A percentile compares a stretch with the other conserved stretches of the same genome.
Conservation (phyloP, 1,140 invertebrate genomes). For the Drosophila gunungcola region DNA sequence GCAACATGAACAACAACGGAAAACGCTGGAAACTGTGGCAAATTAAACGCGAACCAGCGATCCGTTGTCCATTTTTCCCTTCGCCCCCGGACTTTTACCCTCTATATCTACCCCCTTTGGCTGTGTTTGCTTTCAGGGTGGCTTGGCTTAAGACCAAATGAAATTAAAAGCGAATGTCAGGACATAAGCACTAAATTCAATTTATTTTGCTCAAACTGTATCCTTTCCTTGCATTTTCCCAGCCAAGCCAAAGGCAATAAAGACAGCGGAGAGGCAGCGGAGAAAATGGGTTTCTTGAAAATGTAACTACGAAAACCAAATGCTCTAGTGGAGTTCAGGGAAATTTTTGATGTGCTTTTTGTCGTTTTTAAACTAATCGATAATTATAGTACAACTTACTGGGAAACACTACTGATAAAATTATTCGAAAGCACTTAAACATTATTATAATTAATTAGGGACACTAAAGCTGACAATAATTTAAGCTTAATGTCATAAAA, state of each 20-base stretch:
- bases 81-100: slow-evolving; percentile 6
- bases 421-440: neutral
- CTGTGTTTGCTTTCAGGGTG: slow-evolving; percentile 45
- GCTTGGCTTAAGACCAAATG: slow-evolving; percentile 69
- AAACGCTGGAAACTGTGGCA: slow-evolving; percentile 41
- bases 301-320: slow-evolving; percentile 21
- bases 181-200: slow-evolving; percentile 79
- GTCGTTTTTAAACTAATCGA: slow-evolving; percentile 6
- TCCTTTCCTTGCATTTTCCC: slow-evolving; percentile 48
- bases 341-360: neutral
- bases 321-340: neutral
- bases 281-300: neutral
- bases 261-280: slow-evolving; percentile 2
- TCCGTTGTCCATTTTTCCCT: slow-evolving; percentile 30
- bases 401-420: neutral
- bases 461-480: neutral
- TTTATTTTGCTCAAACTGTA: slow-evolving; percentile 75
- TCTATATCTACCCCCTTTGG: neutral
- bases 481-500: neutral
- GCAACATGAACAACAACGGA: slow-evolving; percentile 25
- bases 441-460: no score
- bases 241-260: slow-evolving; percentile 37
- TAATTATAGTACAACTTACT: neutral
- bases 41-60: slow-evolving; percentile 53
- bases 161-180: slow-evolving; percentile 80